These are phyloP conservation scores for Apamea sordens DNA, from an alignment of 2,888 invertebrate species.

Conservation along the genomic window DNA sequence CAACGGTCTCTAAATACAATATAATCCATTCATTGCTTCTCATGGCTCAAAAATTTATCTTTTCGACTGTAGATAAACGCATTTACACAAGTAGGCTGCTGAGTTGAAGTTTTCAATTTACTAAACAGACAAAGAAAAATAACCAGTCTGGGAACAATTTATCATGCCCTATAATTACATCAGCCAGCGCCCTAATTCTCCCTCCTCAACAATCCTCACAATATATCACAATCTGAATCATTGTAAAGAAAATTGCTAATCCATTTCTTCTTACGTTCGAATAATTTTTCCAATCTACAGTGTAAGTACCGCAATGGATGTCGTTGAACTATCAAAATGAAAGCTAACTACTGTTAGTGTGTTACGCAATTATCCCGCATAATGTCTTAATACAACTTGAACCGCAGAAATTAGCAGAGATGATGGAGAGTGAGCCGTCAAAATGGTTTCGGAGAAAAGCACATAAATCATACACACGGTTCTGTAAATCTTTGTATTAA, in stretches of 20 bases:
- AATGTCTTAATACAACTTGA: slow-evolving; percentile 14
- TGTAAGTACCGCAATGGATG: background rate
- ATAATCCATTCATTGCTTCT: background rate
- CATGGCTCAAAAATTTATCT: background rate
- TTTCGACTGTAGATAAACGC: background rate
- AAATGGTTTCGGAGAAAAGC: slow-evolving; percentile 31
- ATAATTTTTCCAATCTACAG: background rate
- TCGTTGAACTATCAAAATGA: background rate
- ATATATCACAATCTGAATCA: background rate
- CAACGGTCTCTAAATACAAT: background rate
- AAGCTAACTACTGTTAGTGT: background rate
- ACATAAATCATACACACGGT: slow-evolving; percentile 29
- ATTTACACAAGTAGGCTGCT: background rate
- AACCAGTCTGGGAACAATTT: background rate
- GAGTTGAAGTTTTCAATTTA: background rate
- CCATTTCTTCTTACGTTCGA: background rate
- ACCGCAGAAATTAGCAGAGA: slow-evolving; percentile 32
- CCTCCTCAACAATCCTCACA: too few relatives aligned
- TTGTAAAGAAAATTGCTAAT: background rate
- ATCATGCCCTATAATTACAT: background rate
- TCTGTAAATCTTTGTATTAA: slow-evolving; percentile 49
- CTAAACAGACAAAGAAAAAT: background rate
- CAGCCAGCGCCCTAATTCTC: too few relatives aligned
- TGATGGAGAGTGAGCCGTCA: slow-evolving; percentile 20
- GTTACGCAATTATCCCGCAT: background rate